A percentile compares a stretch with the other conserved stretches of the same genome.
Conservation (phyloP, 2,797 vertebrate species). For the Lutjanus campechanus region DNA sequence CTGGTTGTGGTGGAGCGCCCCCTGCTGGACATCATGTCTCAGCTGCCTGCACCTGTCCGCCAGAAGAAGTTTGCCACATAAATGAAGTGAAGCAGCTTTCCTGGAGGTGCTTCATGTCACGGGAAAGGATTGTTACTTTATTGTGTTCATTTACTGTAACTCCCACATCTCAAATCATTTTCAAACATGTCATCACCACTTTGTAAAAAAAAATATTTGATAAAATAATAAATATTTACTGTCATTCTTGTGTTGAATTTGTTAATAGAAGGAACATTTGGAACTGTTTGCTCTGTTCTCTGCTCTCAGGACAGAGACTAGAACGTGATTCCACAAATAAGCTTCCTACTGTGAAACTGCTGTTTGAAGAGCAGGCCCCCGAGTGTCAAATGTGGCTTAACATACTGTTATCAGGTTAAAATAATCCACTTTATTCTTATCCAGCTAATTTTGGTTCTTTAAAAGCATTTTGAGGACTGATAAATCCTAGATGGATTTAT, state of each 20-base stretch:
- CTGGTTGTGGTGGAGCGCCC: slow-evolving; percentile 94
- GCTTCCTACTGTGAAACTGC: no score
- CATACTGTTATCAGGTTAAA: no score
- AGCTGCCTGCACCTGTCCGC: slow-evolving; percentile 91
- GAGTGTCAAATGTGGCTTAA: no score
- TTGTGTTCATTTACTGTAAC: not conserved
- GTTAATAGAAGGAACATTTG: not conserved
- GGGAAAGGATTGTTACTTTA: not conserved
- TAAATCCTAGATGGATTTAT: not conserved
- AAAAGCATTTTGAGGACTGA: no score
- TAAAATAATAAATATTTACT: slow-evolving; percentile 53
- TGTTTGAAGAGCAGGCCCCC: no score
- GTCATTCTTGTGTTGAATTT: not conserved
- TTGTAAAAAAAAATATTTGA: slow-evolving; percentile 51
- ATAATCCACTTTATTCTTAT: no score
- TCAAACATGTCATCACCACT: not conserved
- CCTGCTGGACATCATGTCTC: slow-evolving; percentile 88
- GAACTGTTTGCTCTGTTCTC: not conserved
- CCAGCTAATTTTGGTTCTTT: no score
- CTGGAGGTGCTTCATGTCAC: not conserved
- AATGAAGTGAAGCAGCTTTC: slow-evolving; percentile 20
- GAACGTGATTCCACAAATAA: no score
- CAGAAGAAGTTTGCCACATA: slow-evolving; percentile 97
- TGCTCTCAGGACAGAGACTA: no score
- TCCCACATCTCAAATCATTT: not conserved